phyloP scores from a whole-genome alignment of 2,888 invertebrate genomes.

The Nebria brevicollis region DNA sequence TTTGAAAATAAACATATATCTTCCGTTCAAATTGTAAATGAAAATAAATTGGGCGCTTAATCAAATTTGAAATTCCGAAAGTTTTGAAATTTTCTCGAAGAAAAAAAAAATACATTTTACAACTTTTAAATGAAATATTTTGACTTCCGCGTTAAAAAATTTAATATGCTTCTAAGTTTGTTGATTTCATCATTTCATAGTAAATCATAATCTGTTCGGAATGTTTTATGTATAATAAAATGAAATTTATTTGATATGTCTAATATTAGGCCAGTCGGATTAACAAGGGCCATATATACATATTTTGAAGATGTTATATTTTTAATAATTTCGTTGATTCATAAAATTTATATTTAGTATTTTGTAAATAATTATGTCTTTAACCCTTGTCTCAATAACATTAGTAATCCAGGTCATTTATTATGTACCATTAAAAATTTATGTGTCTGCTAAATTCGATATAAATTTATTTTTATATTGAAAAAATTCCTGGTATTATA shows the following conservation, averaged over 20 bases:
- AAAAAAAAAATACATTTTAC: neutral
- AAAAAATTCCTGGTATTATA: neutral
- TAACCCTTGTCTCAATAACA: neutral
- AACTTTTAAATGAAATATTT: neutral
- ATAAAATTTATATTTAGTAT: neutral
- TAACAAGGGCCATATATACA: neutral
- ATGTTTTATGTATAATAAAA: neutral
- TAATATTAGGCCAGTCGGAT: neutral
- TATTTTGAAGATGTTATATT: neutral
- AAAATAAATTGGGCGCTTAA: neutral
- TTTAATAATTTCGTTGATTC: neutral
- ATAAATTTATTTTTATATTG: neutral
- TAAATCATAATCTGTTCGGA: neutral
- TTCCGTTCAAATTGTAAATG: slow-evolving; percentile 1
- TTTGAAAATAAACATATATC: slow-evolving; percentile 1
- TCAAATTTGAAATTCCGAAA: neutral
- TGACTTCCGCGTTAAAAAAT: neutral
- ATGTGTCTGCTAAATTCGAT: neutral
- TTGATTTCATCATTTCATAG: neutral
- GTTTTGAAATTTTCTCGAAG: neutral
- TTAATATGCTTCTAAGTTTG: neutral
- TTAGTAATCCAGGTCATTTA: neutral
- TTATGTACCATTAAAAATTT: neutral
- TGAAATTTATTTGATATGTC: neutral
- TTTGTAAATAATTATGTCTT: neutral